Conservation (phyloP, 2,113 vertebrate genomes). For the Trematomus loennbergii region DNA sequence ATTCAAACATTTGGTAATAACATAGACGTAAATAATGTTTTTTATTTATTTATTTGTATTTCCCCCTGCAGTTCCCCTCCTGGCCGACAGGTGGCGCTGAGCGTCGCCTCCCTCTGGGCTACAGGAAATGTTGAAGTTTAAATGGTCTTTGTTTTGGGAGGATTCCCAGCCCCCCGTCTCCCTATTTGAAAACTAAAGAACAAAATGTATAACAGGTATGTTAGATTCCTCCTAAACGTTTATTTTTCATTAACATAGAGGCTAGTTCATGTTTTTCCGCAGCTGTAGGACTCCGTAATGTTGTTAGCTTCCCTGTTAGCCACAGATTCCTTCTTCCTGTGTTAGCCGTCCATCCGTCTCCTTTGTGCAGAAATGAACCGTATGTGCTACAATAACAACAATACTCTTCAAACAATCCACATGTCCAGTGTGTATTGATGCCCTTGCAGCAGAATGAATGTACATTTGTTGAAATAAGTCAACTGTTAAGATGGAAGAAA, state of each 20-base stretch:
- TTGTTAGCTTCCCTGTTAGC: conserved; percentile 29
- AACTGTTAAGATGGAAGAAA: conserved; percentile 83
- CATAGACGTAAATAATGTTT: too few species aligned
- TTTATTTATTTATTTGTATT: not conserved
- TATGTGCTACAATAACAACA: conserved; percentile 22
- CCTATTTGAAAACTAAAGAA: conserved; percentile 55
- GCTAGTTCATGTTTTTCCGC: not conserved
- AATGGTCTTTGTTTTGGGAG: conserved; percentile 80
- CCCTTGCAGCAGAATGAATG: conserved; percentile 61
- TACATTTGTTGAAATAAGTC: conserved; percentile 77
- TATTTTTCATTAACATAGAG: conserved; percentile 3
- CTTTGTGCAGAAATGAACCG: conserved; percentile 50
- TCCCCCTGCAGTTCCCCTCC: not conserved
- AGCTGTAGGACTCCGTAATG: not conserved
- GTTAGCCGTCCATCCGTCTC: conserved; percentile 34
- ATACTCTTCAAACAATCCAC: conserved; percentile 8
- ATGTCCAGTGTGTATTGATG: conserved; percentile 25
- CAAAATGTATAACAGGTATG: conserved; percentile 81
- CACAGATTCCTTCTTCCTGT: conserved; percentile 12
- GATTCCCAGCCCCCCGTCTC: conserved; percentile 31
- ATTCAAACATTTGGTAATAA: too few species aligned
- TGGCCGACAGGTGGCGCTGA: conserved; percentile 39
- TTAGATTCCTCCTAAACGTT: conserved; percentile 7
- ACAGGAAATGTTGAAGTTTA: conserved; percentile 47
- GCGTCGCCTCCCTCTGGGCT: too few species aligned